phyloP scores from a whole-genome alignment of 2,888 invertebrate genomes.

The Trichopria drosophilae region DNA sequence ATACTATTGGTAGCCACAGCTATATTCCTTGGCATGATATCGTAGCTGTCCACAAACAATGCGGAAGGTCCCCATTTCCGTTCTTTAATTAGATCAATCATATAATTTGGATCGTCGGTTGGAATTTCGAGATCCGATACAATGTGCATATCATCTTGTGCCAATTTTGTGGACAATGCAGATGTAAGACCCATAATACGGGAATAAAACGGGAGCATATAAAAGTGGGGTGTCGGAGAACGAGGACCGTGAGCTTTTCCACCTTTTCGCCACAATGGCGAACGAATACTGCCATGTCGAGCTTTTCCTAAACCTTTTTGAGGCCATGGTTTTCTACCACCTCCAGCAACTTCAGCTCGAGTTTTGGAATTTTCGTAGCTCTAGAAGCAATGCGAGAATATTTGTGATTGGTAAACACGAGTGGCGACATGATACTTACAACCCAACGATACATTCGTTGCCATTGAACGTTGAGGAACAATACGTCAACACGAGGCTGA shows the following conservation, averaged over 20 bases:
- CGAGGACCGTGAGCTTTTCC: slow-evolving; percentile 89
- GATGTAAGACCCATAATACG: slow-evolving; percentile 81
- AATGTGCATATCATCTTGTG: slow-evolving; percentile 93
- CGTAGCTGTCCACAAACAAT: slow-evolving; percentile 89
- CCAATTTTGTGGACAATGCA: slow-evolving; percentile 86
- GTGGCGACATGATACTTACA: slow-evolving; percentile 56
- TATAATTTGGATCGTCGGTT: slow-evolving; percentile 74
- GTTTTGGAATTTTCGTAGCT: slow-evolving; percentile 78
- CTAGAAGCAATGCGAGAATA: slow-evolving; percentile 42
- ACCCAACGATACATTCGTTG: slow-evolving; percentile 80
- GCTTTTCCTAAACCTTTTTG: slow-evolving; percentile 92
- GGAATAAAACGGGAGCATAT: slow-evolving; percentile 82
- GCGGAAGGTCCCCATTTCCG: slow-evolving; percentile 97
- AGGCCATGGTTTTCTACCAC: slow-evolving; percentile 94
- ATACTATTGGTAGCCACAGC: slow-evolving; percentile 77
- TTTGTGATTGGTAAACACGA: slow-evolving; percentile 6
- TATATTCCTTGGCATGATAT: slow-evolving; percentile 87
- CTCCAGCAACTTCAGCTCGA: slow-evolving; percentile 84
- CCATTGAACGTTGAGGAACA: slow-evolving; percentile 86
- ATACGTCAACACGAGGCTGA: slow-evolving; percentile 82
- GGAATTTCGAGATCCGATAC: slow-evolving; percentile 87
- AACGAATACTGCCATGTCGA: slow-evolving; percentile 88
- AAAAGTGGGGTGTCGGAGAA: slow-evolving; percentile 88
- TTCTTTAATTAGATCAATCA: slow-evolving; percentile 77
- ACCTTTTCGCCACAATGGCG: slow-evolving; percentile 84